Evolutionary conservation across 37 sponge, comb jelly and placozoan species (phyloP).

Genomic region (Agelas oroides): DNA sequence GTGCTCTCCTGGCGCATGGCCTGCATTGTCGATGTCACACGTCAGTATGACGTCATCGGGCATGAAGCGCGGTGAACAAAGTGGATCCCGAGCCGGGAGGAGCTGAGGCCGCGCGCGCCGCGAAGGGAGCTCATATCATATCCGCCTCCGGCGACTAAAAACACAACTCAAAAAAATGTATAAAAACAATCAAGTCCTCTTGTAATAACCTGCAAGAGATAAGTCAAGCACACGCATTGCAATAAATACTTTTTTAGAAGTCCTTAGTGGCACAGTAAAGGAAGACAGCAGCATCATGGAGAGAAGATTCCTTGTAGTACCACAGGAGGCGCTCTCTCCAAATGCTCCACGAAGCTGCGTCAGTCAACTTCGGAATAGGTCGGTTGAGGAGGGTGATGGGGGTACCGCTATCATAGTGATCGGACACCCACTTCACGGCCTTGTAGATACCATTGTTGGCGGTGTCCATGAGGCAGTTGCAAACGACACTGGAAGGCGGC

Average conservation of each 20-base stretch:
- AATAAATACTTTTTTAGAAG: slow-evolving; percentile 55
- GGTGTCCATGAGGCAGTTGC: slow-evolving; percentile 68
- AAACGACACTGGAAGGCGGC: slow-evolving; percentile 59
- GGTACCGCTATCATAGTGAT: slow-evolving; percentile 81
- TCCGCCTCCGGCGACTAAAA: too few species aligned
- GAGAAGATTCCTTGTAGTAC: slow-evolving; percentile 61
- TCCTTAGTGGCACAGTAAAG: slow-evolving; percentile 76
- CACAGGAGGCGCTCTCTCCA: slow-evolving; percentile 77
- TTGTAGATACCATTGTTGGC: slow-evolving; percentile 63
- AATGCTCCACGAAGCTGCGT: slow-evolving; percentile 61
- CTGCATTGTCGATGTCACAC: too few species aligned
- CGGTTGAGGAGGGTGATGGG: slow-evolving; percentile 86
- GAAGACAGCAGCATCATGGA: slow-evolving; percentile 73
- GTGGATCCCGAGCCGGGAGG: too few species aligned
- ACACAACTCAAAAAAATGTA: too few species aligned
- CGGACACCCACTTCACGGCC: slow-evolving; percentile 79
- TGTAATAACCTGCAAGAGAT: too few species aligned
- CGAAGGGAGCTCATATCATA: too few species aligned
- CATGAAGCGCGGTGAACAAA: too few species aligned
- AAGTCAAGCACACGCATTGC: too few species aligned
- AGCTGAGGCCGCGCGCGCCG: too few species aligned
- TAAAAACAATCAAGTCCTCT: too few species aligned
- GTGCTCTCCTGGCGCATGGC: too few species aligned
- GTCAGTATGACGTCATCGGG: too few species aligned
- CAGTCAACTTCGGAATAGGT: slow-evolving; percentile 80